A percentile compares a stretch with the other conserved stretches of the same genome.
phyloP scores from a whole-genome alignment of 2,113 vertebrate species.

The Tupaia tana region DNA sequence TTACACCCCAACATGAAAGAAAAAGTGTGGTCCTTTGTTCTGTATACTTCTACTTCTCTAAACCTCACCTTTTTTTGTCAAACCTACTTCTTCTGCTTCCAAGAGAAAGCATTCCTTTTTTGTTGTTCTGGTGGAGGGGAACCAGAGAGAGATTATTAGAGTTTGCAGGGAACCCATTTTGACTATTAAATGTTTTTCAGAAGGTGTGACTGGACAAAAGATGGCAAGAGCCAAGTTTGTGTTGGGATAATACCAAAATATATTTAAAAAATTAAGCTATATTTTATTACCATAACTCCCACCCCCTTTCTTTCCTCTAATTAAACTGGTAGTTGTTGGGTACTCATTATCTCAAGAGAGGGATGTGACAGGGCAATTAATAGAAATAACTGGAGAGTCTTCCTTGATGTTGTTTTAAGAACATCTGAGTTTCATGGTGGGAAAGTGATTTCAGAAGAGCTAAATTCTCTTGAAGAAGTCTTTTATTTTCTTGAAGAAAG shows the following conservation, averaged over 20 bases:
- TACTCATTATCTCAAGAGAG: not conserved
- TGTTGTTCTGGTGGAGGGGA: not conserved
- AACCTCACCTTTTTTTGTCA: not conserved
- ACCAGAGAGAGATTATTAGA: not conserved
- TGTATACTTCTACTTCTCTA: not conserved
- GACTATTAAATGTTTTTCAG: not conserved
- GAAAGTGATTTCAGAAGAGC: not conserved
- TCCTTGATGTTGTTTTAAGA: not conserved
- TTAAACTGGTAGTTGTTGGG: not conserved
- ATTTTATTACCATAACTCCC: not conserved
- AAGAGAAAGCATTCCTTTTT: not conserved
- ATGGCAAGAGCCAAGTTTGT: not conserved
- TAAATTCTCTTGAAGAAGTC: not conserved
- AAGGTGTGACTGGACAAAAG: not conserved
- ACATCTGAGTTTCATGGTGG: not conserved
- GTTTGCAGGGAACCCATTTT: not conserved
- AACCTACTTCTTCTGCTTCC: not conserved
- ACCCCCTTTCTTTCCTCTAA: not conserved
- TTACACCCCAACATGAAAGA: not conserved
- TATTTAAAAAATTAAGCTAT: not conserved
- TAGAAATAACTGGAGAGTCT: not conserved
- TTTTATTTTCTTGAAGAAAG: not conserved
- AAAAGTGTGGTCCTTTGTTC: not conserved
- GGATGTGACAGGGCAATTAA: not conserved
- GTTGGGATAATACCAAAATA: not conserved